These are phyloP conservation scores for Xiphophorus birchmanni DNA, from an alignment of 2,797 vertebrate genomes.

Conservation along the genomic window DNA sequence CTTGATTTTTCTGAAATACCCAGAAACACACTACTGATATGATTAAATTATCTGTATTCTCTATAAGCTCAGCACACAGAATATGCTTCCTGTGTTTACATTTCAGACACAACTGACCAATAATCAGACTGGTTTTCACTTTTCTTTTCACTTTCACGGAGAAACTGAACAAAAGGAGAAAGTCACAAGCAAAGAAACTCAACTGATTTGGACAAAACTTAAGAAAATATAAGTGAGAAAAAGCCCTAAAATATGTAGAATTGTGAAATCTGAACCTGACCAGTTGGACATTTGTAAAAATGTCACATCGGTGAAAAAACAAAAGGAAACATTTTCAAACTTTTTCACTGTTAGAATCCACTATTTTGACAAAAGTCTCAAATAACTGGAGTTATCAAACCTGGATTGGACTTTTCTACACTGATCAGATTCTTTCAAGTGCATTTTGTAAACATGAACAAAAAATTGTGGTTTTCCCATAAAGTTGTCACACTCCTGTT, in stretches of 20 bases:
- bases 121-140: neutral
- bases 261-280: neutral
- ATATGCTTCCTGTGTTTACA: neutral
- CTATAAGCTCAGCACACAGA: neutral
- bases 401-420: neutral
- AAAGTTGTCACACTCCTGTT: neutral
- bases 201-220: neutral
- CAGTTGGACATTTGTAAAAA: neutral
- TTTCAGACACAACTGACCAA: neutral
- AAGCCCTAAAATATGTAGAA: neutral
- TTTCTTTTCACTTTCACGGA: neutral
- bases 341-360: neutral
- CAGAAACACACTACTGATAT: neutral
- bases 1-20: neutral
- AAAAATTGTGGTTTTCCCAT: neutral
- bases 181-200: neutral
- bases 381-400: neutral
- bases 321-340: neutral
- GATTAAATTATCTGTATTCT: neutral
- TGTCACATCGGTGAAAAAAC: neutral
- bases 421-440: neutral
- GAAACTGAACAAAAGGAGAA: neutral
- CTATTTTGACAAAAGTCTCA: neutral
- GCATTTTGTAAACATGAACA: neutral
- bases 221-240: neutral